Conservation (phyloP, 2,888 invertebrate species). For the Caenorhabditis angaria region DNA sequence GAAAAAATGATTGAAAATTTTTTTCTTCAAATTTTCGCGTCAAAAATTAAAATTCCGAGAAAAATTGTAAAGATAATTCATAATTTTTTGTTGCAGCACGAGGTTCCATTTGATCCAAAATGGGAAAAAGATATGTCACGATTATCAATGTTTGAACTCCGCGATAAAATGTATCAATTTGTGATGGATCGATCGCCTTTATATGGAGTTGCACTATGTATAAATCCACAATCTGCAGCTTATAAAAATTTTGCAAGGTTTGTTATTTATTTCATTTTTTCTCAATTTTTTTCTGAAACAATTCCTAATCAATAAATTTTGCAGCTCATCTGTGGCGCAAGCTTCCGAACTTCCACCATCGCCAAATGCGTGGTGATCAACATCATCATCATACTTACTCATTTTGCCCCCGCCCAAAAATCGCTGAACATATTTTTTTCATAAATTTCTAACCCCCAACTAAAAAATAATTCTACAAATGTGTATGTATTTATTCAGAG, state of each 20-base stretch:
- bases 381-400: neutral
- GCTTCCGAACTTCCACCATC: constrained; percentile 97
- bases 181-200: constrained; percentile 92
- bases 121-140: constrained; percentile 92
- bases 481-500: constrained; percentile 13
- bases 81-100: constrained; percentile 76
- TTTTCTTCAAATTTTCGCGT: too few species aligned
- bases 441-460: neutral
- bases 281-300: constrained; percentile 7
- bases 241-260: constrained; percentile 99
- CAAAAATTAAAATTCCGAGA: too few species aligned
- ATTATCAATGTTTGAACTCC: constrained; percentile 71
- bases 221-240: constrained; percentile 99
- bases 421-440: constrained; percentile 2
- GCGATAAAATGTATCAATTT: constrained; percentile 98
- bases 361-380: constrained; percentile 86
- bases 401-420: neutral
- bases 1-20: too few species aligned
- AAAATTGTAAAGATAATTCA: too few species aligned
- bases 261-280: constrained; percentile 39
- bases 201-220: constrained; percentile 95
- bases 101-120: constrained; percentile 89
- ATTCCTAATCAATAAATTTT: constrained; percentile 64
- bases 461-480: neutral
- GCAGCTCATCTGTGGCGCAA: constrained; percentile 95